Evolutionary conservation across 2,113 vertebrate species (phyloP), one percentile per base, ranked within the genome.

Genomic region (Hippocampus comes): DNA sequence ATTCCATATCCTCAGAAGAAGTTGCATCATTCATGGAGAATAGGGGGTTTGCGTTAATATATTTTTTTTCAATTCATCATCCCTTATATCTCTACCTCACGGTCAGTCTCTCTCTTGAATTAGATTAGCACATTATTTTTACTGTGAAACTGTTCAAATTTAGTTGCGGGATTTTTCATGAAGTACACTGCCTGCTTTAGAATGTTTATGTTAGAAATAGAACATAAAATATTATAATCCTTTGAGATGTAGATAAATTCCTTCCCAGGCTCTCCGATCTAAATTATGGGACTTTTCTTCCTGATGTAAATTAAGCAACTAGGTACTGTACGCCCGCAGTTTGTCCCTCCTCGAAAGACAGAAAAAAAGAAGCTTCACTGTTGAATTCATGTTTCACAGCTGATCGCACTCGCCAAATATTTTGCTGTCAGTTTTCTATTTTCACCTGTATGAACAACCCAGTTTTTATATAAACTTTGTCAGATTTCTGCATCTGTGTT

Each of bases 381-480:
- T 66, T 25, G 42, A 46, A 65, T 25, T 11, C 27, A 43, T 14
- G n/a, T 65, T 46, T 25, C 41, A 65, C 63, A 46, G 27, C n/a
- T 48, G 14, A 48, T n/a, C 63, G 27, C 41, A 65, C 23, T 27
- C 43, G 9, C 12, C n/a, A 72, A 53, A 49, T 74, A 51, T 73
- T 68, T 76, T 75, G 61, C 48, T 70, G 53, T 74, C 3, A 30
- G 67, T 79, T 72, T 11, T 75, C 69, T 70, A 73, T 65, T 49
- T 83, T 2, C 30, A 49, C 64, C 8, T 66, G 15, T 49, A 48
- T 46, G n/a, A 66, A 65, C 63, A 65, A 48, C 7, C 64, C 15
- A 10, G 14, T 43, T 83, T 83, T 80, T 68, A 75, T 72, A 82
- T 74, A 71, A 63, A 84, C 9, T 88, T 84, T 85, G 75, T 82